Base-by-base conservation (phyloP, 2,888 invertebrate genomes). In the Meiosimyza decipiens region DNA sequence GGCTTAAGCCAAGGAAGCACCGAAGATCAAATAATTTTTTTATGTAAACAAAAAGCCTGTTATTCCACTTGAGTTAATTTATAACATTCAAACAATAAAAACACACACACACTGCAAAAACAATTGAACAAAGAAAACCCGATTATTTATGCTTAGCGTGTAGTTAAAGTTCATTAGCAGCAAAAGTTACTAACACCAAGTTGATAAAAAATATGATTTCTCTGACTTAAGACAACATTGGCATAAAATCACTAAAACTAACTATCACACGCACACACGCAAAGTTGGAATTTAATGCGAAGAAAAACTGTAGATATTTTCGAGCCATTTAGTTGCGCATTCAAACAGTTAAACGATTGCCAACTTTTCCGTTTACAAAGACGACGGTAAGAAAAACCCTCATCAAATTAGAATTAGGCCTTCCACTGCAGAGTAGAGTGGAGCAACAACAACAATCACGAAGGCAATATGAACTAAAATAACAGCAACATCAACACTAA, bases 391-490 rank as follows among this genome's bases (percentile, higher is more conserved):
- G 60, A 69, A 49, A 40, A 69, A 60, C 69, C 69, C 69, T 69
- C 51, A 69, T 69, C 69, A 69, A 69, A 59, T 69, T 50, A 28
- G 60, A 69, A 69, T 69, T 63, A 47, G 18, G 16, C 49, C 40
- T 15, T 47, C 63, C 16, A 47, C 47, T 16, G n/a, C 62, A 47
- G 40, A 40, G 40, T 40, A 28, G 28, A 28, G 40, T 40, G 1
- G 40, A 40, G 50, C 51, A 60, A 57, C 49, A 68, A 55, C 50
- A 64, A 64, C 49, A 49, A 28, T 28, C 28, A n/a, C 60, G 47
- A 60, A 28, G 12, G 33, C 60, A 60, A 40, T 12, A 40, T 16
- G 15, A 49, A 50, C 22, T 47, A 12, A 47, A 49, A 13, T 28
- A 49, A 51, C 18, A 64, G 12, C 50, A 9, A 64, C 16, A 51